These are phyloP conservation scores for Geophilus truncorum DNA, from an alignment of 2,888 invertebrate genomes.

Conservation along the genomic window DNA sequence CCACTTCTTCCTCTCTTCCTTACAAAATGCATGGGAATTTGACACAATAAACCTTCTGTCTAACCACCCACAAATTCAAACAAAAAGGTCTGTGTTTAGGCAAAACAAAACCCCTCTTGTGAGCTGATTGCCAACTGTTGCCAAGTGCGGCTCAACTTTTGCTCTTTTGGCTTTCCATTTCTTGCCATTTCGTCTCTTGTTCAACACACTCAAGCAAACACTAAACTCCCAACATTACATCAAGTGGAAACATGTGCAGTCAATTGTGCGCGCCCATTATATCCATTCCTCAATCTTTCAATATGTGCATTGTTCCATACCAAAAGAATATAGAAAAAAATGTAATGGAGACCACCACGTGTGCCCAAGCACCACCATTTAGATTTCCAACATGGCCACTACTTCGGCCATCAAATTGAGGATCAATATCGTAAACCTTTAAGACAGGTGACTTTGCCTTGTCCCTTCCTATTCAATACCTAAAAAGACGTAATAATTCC, in stretches of 20 bases:
- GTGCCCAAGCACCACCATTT: not conserved
- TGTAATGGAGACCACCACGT: conserved; percentile 4
- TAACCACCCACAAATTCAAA: not conserved
- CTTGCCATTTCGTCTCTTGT: not conserved
- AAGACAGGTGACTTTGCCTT: conserved; percentile 15
- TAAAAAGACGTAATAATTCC: not conserved
- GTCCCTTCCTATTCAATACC: not conserved
- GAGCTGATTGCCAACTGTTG: not conserved
- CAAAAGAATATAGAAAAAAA: conserved; percentile 9
- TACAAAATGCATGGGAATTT: not conserved
- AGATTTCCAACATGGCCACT: not conserved
- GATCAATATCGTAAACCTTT: conserved; percentile 18
- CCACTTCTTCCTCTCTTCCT: not conserved
- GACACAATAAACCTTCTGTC: not conserved
- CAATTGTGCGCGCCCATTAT: not conserved
- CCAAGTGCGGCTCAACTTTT: not conserved
- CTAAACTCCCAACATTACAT: not conserved
- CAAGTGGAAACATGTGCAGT: conserved; percentile 1
- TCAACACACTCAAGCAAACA: not conserved
- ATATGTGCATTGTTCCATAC: conserved; percentile 12
- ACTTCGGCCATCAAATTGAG: conserved; percentile 6
- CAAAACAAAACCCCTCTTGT: not conserved
- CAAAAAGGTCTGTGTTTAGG: not conserved
- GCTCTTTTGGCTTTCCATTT: not conserved
- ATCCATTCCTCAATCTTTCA: not conserved